A percentile compares a stretch with the other conserved stretches of the same genome.
phyloP scores from a whole-genome alignment of 2,797 vertebrate genomes.

The Catamblyrhynchus diadema region DNA sequence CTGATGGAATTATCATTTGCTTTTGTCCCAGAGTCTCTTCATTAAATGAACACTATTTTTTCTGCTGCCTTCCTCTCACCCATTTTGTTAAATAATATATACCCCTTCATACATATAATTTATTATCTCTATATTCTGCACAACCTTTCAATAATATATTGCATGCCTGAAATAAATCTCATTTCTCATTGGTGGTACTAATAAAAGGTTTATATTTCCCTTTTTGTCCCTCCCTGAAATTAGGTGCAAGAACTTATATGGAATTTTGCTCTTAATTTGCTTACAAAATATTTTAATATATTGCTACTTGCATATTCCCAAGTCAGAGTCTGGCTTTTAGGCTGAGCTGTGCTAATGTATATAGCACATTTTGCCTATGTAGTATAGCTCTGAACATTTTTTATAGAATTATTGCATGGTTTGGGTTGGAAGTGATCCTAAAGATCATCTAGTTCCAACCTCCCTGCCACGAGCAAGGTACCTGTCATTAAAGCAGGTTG shows the following conservation, averaged over 20 bases:
- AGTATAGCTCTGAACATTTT: background rate
- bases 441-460: background rate
- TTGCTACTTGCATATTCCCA: background rate
- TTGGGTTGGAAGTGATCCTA: background rate
- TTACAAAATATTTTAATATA: background rate
- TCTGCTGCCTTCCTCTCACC: background rate
- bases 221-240: background rate
- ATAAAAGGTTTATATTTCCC: background rate
- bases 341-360: background rate
- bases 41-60: constrained; percentile 27
- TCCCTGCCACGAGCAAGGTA: background rate
- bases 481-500: background rate
- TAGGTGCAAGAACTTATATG: background rate
- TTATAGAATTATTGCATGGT: background rate
- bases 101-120: background rate
- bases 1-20: background rate
- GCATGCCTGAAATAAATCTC: constrained; percentile 15
- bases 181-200: constrained; percentile 3
- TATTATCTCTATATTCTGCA: constrained; percentile 44
- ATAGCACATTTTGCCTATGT: background rate
- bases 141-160: constrained; percentile 46
- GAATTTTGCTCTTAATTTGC: background rate
- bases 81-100: constrained; percentile 42
- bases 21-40: constrained; percentile 16
- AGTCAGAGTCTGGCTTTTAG: background rate